Percentiles rank a stretch among this genome's conserved stretches.
Conservation (phyloP, 2,888 invertebrate genomes). For the Dexiosoma caninum region DNA sequence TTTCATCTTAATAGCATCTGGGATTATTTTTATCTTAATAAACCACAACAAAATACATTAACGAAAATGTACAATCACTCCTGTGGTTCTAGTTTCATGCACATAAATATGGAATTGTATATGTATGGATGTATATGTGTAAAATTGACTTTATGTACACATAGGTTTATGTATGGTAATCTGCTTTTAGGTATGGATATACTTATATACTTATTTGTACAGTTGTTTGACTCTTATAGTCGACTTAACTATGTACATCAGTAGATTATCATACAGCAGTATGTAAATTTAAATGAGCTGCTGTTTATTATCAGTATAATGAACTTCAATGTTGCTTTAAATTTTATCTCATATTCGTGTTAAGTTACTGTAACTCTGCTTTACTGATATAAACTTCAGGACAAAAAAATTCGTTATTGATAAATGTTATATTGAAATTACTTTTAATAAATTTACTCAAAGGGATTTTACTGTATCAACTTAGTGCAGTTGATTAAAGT, state of each 20-base stretch:
- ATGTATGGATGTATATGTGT: background rate
- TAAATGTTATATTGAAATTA: too few relatives aligned
- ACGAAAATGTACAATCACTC: background rate
- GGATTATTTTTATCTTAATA: background rate
- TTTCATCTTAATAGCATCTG: background rate
- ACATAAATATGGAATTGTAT: background rate
- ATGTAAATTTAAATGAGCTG: slow-evolving; percentile 55
- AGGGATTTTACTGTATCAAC: background rate
- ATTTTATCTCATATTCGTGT: background rate
- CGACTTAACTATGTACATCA: background rate
- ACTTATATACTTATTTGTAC: background rate
- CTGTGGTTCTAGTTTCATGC: background rate
- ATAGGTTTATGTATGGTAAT: background rate
- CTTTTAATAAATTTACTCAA: background rate
- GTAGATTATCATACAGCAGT: slow-evolving; percentile 37
- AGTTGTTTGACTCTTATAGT: background rate
- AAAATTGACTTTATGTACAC: background rate
- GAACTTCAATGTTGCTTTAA: slow-evolving; percentile 47
- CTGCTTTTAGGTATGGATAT: too few relatives aligned
- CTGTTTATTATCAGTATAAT: slow-evolving; percentile 42
- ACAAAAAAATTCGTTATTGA: too few relatives aligned
- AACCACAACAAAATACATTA: background rate
- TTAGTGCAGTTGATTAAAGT: background rate
- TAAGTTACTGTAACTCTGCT: too few relatives aligned
- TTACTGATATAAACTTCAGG: too few relatives aligned